Base-by-base conservation (phyloP, 2,113 vertebrate species). In the Tyrannus savana region DNA sequence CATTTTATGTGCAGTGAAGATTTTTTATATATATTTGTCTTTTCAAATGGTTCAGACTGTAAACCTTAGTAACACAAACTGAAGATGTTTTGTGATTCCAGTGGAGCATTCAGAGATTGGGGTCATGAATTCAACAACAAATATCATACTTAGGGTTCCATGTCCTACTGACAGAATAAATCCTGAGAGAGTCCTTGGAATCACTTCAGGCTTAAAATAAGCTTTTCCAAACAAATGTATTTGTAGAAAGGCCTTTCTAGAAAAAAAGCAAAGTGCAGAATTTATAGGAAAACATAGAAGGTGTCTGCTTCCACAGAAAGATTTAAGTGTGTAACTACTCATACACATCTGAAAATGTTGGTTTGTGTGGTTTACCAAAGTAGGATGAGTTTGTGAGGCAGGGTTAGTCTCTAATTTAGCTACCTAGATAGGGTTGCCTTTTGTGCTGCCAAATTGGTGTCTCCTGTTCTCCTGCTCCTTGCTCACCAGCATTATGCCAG, bases 401-500 rank as follows among this genome's bases (percentile, higher is more conserved):
- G 23, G 6, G 6, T 66, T 76, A 71, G 9, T 52, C 10, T 68
- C 47, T 73, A 56, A 55, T 69, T 89, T 39, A 71, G 39, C 59
- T 80, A 46, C 10, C 28, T n/a, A 53, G 27, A n/a, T 6, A 16
- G 14, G 12, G 12, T 13, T 87, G 25, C 15, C 10, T 84, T 68
- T 58, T 56, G 12, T 27, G 17, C 41, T 89, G 19, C 63, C 69
- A 49, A 78, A 35, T 10, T 18, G 10, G 6, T 52, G 18, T 78
- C 23, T 81, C 7, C 35, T 84, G 7, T 12, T 4, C 21, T 81
- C 7, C 35, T 84, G 7, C 13, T 4, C 21, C 4, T 46, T 33
- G 47, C 37, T 79, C 67, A 12, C 4, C 23, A 19, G 37, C 2
- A 1, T n/a, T 39, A 12, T 7, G 13, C 19, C 0, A 0, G 17